These are phyloP conservation scores for Neoaliturus tenellus DNA, from an alignment of 2,888 invertebrate genomes.

Conservation along the genomic window DNA sequence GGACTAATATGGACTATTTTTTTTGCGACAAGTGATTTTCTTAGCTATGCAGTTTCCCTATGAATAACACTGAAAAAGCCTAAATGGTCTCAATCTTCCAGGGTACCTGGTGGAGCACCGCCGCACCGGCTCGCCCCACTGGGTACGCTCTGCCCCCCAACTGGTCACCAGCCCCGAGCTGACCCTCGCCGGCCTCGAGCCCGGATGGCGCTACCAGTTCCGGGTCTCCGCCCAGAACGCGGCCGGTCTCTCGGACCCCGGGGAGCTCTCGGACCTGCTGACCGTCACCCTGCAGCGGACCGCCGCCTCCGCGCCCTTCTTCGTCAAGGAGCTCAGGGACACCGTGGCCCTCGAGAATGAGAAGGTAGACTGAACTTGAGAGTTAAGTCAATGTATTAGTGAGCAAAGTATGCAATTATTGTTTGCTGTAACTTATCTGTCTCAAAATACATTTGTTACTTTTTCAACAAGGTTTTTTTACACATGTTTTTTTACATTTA, in stretches of 20 bases:
- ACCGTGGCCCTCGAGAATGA: constrained; percentile 87
- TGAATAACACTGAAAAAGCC: too few species aligned
- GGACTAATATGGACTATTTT: too few species aligned
- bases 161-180: constrained; percentile 84
- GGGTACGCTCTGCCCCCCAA: constrained; percentile 88
- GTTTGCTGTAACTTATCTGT: too few species aligned
- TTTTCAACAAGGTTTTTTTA: too few species aligned
- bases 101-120: constrained; percentile 90
- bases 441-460: too few species aligned
- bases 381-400: too few species aligned
- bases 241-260: constrained; percentile 89
- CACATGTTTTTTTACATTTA: too few species aligned
- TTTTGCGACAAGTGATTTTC: too few species aligned
- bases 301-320: constrained; percentile 83
- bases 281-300: constrained; percentile 84
- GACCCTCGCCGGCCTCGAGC: constrained; percentile 87
- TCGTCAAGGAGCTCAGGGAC: constrained; percentile 82
- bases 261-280: constrained; percentile 91
- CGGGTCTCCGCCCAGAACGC: constrained; percentile 95
- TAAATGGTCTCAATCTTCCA: constrained; percentile 61
- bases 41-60: too few species aligned
- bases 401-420: too few species aligned
- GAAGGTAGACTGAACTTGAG: too few species aligned
- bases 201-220: constrained; percentile 93
- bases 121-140: constrained; percentile 85